These are phyloP conservation scores for Anthrax anthrax DNA, from an alignment of 2,888 invertebrate species.

Conservation along the genomic window DNA sequence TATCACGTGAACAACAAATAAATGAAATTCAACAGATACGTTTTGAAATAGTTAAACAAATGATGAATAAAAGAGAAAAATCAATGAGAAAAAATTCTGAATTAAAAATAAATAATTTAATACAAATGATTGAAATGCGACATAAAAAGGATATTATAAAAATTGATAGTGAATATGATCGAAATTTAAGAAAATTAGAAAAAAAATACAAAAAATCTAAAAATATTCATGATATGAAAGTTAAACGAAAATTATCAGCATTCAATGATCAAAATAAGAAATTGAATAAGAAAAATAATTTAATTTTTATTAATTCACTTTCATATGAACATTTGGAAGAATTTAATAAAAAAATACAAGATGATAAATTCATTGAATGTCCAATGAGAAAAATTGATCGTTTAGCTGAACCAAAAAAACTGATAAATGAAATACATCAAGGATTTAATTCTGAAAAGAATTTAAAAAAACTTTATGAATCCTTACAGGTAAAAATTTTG, in stretches of 20 bases:
- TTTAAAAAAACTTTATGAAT: slow-evolving; percentile 27
- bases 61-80: slow-evolving; percentile 23
- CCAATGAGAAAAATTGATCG: slow-evolving; percentile 23
- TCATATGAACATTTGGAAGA: slow-evolving; percentile 20
- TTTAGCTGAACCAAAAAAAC: slow-evolving; percentile 26
- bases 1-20: slow-evolving; percentile 65
- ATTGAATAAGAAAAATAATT: too few relatives aligned
- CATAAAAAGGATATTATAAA: slow-evolving; percentile 41
- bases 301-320: slow-evolving; percentile 26
- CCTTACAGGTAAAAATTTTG: slow-evolving; percentile 19
- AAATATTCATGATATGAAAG: slow-evolving; percentile 32
- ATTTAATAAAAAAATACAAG: too few relatives aligned
- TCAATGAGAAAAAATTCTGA: slow-evolving; percentile 20
- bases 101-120: slow-evolving; percentile 39
- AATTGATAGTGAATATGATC: slow-evolving; percentile 33
- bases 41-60: slow-evolving; percentile 36
- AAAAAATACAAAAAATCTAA: slow-evolving; percentile 29
- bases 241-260: too few relatives aligned
- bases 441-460: slow-evolving; percentile 27
- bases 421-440: slow-evolving; percentile 23
- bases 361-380: slow-evolving; percentile 16
- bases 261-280: too few relatives aligned
- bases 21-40: slow-evolving; percentile 55
- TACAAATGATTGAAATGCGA: slow-evolving; percentile 35
- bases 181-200: slow-evolving; percentile 39